Evolutionary conservation across 64 coral and sea anemone genomes (phyloP), one percentile per base, ranked within the genome.

Genomic region (Trachythela sp.): DNA sequence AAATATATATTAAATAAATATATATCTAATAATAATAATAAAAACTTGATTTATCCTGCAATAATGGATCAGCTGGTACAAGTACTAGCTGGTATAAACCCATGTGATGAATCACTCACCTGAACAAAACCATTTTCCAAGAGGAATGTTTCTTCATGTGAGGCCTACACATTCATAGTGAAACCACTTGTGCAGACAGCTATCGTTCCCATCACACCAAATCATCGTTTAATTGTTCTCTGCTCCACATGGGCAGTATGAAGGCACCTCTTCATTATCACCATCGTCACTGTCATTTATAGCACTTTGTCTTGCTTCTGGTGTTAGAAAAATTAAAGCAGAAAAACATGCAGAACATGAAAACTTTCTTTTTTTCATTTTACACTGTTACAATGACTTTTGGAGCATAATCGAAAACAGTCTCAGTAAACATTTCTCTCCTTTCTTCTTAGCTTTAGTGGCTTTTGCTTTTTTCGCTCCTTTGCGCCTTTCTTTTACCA

Each of bases 391-490:
- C n/a, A n/a, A n/a, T n/a, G n/a, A n/a, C n/a, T n/a, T n/a, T n/a
- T n/a, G n/a, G n/a, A n/a, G n/a, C n/a, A n/a, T n/a, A n/a, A n/a
- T n/a, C n/a, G n/a, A n/a, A n/a, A n/a, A n/a, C n/a, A n/a, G 6
- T 0, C 30, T 60, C 31, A 2, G 14, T 59, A 54, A 87, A 56
- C 31, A 8, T 87, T 37, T 83, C 8, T 18, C 84, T 71, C 90
- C 90, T 91, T 91, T 91, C 39, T 86, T 91, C 54, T 87, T 92
- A 17, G 90, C 85, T 84, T 85, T 92, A 32, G 91, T 88, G 30
- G 36, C 75, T 83, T 83, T 88, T 1, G 91, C 91, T 39, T 92
- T 92, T 13, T 68, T 60, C 2, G 86, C 91, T 43, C 91, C 86
- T 36, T 88, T 92, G 24, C 86, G 39, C 24, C 91, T 64, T 3